A percentile compares a stretch with the other conserved stretches of the same genome.
These are phyloP conservation scores for Orcinus orca DNA, from an alignment of 2,113 vertebrate species.

Conservation along the genomic window DNA sequence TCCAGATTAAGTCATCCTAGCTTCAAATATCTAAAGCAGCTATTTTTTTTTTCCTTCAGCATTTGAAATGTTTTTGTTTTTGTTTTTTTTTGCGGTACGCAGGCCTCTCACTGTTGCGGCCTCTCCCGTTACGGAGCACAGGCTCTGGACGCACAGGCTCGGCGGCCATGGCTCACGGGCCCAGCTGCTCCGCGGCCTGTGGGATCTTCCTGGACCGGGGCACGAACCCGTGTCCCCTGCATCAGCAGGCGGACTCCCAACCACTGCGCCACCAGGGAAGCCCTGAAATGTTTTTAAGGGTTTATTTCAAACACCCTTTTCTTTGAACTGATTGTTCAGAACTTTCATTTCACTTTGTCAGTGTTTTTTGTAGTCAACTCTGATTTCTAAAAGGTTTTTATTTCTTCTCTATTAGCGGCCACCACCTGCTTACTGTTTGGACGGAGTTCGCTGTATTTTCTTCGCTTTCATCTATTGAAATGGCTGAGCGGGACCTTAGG, in stretches of 20 bases:
- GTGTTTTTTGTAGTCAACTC: constrained; percentile 61
- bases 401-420: constrained; percentile 74
- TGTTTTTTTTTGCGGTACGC: too few species aligned
- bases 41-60: neutral
- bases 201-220: too few species aligned
- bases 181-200: too few species aligned
- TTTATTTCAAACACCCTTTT: constrained; percentile 67
- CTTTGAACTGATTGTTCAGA: constrained; percentile 62
- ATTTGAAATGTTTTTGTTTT: constrained; percentile 43
- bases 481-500: constrained; percentile 71
- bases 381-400: constrained; percentile 69
- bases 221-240: too few species aligned
- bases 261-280: too few species aligned
- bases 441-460: constrained; percentile 78
- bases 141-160: too few species aligned
- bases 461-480: constrained; percentile 80
- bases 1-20: constrained; percentile 63
- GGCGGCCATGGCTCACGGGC: too few species aligned
- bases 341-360: constrained; percentile 54
- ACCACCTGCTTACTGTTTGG: constrained; percentile 75
- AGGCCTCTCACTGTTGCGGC: too few species aligned
- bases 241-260: too few species aligned
- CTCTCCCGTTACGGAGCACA: too few species aligned
- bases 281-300: constrained; percentile 72
- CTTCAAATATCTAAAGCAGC: constrained; percentile 64